Conservation (phyloP, 2,888 invertebrate genomes). For the Hartigia nigra region DNA sequence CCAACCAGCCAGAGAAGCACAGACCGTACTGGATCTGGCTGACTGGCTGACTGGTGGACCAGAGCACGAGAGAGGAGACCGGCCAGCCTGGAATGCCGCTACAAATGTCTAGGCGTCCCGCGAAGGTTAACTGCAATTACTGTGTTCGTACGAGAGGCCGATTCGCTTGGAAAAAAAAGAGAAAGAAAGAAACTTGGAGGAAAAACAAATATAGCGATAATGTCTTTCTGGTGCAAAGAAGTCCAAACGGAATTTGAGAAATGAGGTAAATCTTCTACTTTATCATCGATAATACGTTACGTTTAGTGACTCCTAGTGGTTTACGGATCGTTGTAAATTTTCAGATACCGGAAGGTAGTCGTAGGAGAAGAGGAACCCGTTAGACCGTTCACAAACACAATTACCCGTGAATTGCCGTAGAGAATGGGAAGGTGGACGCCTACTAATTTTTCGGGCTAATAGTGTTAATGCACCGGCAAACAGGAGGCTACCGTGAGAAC, state of each 20-base stretch:
- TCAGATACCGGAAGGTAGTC: neutral
- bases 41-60: neutral
- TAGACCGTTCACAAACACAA: conserved; percentile 3
- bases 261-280: neutral
- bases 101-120: conserved; percentile 8
- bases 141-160: neutral
- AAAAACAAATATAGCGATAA: neutral
- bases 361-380: neutral
- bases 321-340: neutral
- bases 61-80: neutral
- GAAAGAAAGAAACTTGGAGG: neutral
- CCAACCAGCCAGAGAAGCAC: neutral
- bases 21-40: neutral
- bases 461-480: conserved; percentile 5
- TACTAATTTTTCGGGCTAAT: conserved; percentile 9
- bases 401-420: conserved; percentile 5
- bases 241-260: neutral
- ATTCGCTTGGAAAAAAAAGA: conserved; percentile 1
- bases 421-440: neutral
- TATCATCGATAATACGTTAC: neutral
- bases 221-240: neutral
- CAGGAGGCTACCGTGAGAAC: conserved; percentile 8
- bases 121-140: conserved; percentile 10
- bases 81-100: conserved; percentile 7
- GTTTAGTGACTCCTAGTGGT: neutral